Base-by-base conservation (phyloP, 2,113 vertebrate species). In the Pollachius pollachius region DNA sequence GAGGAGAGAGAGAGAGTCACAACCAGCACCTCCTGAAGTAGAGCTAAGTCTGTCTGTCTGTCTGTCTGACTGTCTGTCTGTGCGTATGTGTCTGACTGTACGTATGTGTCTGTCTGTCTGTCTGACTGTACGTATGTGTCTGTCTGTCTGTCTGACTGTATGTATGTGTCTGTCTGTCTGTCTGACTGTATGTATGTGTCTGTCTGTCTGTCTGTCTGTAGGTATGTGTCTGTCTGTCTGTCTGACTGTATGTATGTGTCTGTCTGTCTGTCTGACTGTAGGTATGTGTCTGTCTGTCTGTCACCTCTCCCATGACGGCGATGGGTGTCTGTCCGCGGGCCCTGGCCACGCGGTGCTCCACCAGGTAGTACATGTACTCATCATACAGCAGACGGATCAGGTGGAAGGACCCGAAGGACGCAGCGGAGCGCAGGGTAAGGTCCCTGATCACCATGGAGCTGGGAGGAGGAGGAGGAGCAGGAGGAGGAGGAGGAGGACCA, bases 391-490 rank as follows among this genome's bases (percentile, higher is more conserved):
- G 81, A 41, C 95, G 93, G 84, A 97, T 97, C 76, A 97, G 94
- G 83, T 97, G 95, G 81, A 97, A 97, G 52, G 95, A 96, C 65
- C 95, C 95, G 18, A 96, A 97, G 81, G 95, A 96, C 69, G 95
- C 95, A 0, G 95, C 95, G 0, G 95, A 96, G 81, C 95, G 94
- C 79, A 97, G 90, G 72, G 95, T 97, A 86, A 97, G 90, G 85
- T 97, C 95, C 62, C 95, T 87, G 78, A 97, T 97, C 52, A 97
- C 95, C 95, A 97, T 96, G 15, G 95, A 97, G 83, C 95, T 97
- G 62, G 15, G 17, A 30, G 70, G 54, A 70, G 11, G 72, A n/a
- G 60, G 25, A 74, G 23, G 23, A 23, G 23, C 2, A 23, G 1
- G 0, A 23, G 23, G 23, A 23, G 23, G 23, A 23, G 23, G 1